phyloP scores from a whole-genome alignment of 2,888 invertebrate genomes.

The Chymomyza fuscimana region DNA sequence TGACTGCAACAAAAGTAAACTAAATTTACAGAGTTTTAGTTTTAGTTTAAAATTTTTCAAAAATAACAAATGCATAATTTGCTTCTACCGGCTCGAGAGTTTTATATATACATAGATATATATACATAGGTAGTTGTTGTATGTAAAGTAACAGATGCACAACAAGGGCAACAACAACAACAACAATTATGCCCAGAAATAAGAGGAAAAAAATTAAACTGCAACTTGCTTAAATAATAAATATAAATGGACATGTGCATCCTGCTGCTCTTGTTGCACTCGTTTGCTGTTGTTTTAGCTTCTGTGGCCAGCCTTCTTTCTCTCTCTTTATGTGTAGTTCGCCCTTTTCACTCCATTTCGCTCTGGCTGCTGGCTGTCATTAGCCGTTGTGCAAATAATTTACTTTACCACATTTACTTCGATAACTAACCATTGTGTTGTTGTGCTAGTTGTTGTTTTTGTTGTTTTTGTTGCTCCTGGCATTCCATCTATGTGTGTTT shows the following conservation, averaged over 20 bases:
- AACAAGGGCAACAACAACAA: not conserved
- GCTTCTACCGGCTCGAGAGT: slow-evolving; percentile 32
- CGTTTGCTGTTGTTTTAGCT: slow-evolving; percentile 10
- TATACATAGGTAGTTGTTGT: slow-evolving; percentile 25
- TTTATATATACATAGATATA: slow-evolving; percentile 30
- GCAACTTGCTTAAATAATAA: slow-evolving; percentile 70
- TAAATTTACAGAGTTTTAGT: slow-evolving; percentile 34
- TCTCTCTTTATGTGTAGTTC: not conserved
- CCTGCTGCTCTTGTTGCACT: slow-evolving; percentile 27
- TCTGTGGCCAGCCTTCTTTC: slow-evolving; percentile 8
- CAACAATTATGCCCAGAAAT: slow-evolving; percentile 9
- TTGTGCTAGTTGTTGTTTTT: slow-evolving; percentile 30
- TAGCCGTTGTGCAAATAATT: slow-evolving; percentile 74
- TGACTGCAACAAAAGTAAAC: not conserved
- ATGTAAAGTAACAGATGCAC: slow-evolving; percentile 46
- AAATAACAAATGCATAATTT: slow-evolving; percentile 72
- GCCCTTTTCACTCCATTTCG: not conserved
- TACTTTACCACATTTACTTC: slow-evolving; percentile 73
- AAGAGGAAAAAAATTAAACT: slow-evolving; percentile 54
- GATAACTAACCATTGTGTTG: slow-evolving; percentile 73
- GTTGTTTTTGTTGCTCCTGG: slow-evolving; percentile 18
- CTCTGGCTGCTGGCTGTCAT: slow-evolving; percentile 61
- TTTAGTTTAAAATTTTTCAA: slow-evolving; percentile 56
- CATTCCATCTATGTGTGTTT: not conserved
- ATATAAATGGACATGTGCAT: slow-evolving; percentile 53